Base-by-base conservation (phyloP, 2,888 invertebrate genomes). In the Glyphotaelius pellucidus region DNA sequence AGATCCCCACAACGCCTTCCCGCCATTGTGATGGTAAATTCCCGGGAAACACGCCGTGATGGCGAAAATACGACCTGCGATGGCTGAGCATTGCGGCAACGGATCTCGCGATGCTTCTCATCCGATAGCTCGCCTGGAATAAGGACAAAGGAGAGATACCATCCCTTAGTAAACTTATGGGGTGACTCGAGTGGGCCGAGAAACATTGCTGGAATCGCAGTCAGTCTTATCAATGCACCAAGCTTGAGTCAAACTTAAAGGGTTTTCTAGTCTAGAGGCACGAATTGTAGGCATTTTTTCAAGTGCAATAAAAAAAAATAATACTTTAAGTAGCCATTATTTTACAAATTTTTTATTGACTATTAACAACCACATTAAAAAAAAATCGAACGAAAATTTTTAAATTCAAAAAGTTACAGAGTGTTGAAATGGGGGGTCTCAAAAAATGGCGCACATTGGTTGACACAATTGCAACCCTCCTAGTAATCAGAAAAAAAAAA, bases 21-120 rank as follows among this genome's bases (percentile, higher is more conserved):
- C 25, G 86, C 38, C 12, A 85, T 85, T 85, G 84, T 38, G 14
- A 85, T 85, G 85, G 25, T 85, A 85, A 86, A 86, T 86, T 42
- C 47, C 47, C 12, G 86, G 25, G 35, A 83, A 86, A 42, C 42
- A 38, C 2, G 42, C 85, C 42, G n/a, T 42, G 42, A n/a, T n/a
- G 42, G 42, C 47, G 42, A 42, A 38, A 86, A 86, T 86, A 86
- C 35, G n/a, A 42, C 47, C 86, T 86, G n/a, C 30, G 47, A 30
- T 15, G 86, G 38, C 30, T 30, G 12, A 42, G n/a, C 42, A 86
- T 25, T 86, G 42, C 42, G 42, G 42, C 32, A 14, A 31, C 19
- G 30, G 86, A 86, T 47, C 19, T 12, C 86, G 25, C n/a, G 42
- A 85, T 85, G 35, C n/a, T 85, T 11, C 30, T 11, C 86, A 38